A percentile compares a stretch with the other conserved stretches of the same genome.
Evolutionary conservation across 2,888 invertebrate species (phyloP).

Genomic region (Nomada flava): DNA sequence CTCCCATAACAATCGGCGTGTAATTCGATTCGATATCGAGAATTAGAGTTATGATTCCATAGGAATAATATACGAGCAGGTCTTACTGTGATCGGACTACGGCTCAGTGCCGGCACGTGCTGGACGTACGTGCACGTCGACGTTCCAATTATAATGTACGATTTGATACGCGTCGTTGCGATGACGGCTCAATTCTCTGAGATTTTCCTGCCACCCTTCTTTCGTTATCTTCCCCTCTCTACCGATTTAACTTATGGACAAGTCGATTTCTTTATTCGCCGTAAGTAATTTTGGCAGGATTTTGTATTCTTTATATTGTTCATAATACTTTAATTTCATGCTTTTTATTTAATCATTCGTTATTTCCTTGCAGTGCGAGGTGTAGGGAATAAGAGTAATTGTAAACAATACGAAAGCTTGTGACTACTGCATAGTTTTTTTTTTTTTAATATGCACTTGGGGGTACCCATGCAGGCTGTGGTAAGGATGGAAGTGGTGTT

Average conservation of each 20-base stretch:
- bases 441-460: too few species aligned
- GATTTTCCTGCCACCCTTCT: conserved; percentile 49
- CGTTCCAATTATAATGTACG: conserved; percentile 80
- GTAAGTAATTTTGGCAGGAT: too few species aligned
- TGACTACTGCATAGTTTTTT: too few species aligned
- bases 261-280: neutral
- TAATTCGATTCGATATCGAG: conserved; percentile 83
- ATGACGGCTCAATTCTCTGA: conserved; percentile 75
- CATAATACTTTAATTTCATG: too few species aligned
- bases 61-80: conserved; percentile 83
- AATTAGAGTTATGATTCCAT: conserved; percentile 82
- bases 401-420: too few species aligned
- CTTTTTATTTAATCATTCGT: too few species aligned
- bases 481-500: too few species aligned
- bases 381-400: too few species aligned
- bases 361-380: too few species aligned
- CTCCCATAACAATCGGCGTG: conserved; percentile 76
- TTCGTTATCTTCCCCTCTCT: neutral
- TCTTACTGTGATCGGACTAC: conserved; percentile 79
- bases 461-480: too few species aligned
- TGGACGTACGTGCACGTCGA: conserved; percentile 63
- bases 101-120: conserved; percentile 72
- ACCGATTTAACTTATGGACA: neutral
- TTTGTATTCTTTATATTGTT: too few species aligned
- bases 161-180: conserved; percentile 77